Evolutionary conservation across 2,113 vertebrate species (phyloP), one percentile per base, ranked within the genome.

Genomic region (Tamias sibiricus): DNA sequence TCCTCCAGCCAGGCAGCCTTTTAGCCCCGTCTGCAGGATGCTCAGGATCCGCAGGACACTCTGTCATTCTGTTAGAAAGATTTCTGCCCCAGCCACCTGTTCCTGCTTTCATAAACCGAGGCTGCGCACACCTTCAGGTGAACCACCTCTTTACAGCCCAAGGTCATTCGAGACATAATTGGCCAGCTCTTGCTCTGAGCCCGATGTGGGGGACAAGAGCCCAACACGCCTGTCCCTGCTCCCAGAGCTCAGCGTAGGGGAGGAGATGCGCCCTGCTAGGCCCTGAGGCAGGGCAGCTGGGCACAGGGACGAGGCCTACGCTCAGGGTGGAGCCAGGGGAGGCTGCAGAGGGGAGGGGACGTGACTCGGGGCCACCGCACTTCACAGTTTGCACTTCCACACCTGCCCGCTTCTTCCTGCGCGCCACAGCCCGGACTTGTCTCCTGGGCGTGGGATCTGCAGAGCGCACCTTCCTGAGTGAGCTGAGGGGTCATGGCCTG

Each of bases 151-250:
- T 68, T 10, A 84, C 13, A 22, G 64, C 37, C 75, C 93, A 91
- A 82, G 87, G 91, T 68, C 91, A 85, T 37, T 90, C 30, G 72
- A 83, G 87, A 92, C 90, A 68, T 32, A 90, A 57, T 69, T 64
- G 71, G 44, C n/a, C 44, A 71, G 42, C 47, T 74, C 47, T 62
- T 72, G 49, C 42, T 75, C 64, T 86, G 47, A 16, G 19, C 59
- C 44, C 90, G 72, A 72, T 0, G 42, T 35, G 8, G 64, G 64
- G 69, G 42, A 85, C 95, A 62, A 6, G 62, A 77, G 68, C 54
- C 17, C 17, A 14, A 42, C 64, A 37, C 1, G n/a, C 13, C 52
- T 44, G 57, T 84, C 76, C 71, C 76, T 6, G 32, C 26, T 76
- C 75, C 35, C 30, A 77, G 74, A 59, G 14, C 14, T 44, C 66